These are phyloP conservation scores for Sicus ferrugineus DNA, from an alignment of 2,888 invertebrate genomes.

Conservation along the genomic window DNA sequence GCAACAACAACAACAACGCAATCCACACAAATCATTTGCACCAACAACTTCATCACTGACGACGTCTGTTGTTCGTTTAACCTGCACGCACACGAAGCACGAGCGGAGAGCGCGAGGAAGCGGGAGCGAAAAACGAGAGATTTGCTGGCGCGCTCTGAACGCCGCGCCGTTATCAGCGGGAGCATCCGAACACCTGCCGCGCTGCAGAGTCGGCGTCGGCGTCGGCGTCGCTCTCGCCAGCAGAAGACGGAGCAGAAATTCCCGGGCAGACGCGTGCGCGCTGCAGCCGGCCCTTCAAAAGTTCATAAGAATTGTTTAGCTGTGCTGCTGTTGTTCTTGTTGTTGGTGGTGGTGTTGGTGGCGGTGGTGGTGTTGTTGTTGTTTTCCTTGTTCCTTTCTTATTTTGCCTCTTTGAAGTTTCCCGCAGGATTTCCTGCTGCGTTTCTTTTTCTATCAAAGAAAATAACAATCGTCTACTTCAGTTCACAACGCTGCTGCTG, in stretches of 20 bases:
- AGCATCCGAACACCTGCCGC: neutral
- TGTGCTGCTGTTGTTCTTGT: slow-evolving; percentile 20
- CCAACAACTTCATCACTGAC: slow-evolving; percentile 15
- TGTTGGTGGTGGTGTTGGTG: slow-evolving; percentile 3
- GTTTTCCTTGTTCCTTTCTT: slow-evolving; percentile 39
- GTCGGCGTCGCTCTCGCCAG: neutral
- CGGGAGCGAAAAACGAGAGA: neutral
- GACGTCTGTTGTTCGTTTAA: neutral
- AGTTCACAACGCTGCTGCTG: no score
- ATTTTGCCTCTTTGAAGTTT: no score
- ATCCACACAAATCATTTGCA: slow-evolving; percentile 16
- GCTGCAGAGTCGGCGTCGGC: slow-evolving; percentile 1
- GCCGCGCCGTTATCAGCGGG: neutral
- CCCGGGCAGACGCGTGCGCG: slow-evolving; percentile 65
- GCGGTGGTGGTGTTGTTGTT: slow-evolving; percentile 16
- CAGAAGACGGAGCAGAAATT: slow-evolving; percentile 50
- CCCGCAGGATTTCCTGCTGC: no score
- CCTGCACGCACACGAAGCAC: neutral
- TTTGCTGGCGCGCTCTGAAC: neutral
- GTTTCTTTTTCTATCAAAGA: no score
- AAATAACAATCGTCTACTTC: no score
- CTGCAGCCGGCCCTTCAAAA: slow-evolving; percentile 51
- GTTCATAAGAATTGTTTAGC: slow-evolving; percentile 54
- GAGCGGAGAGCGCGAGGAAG: neutral
- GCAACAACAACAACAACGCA: slow-evolving; percentile 25